Evolutionary conservation across 1,140 invertebrate genomes (phyloP).

Genomic region (Polypedilum pembai): DNA sequence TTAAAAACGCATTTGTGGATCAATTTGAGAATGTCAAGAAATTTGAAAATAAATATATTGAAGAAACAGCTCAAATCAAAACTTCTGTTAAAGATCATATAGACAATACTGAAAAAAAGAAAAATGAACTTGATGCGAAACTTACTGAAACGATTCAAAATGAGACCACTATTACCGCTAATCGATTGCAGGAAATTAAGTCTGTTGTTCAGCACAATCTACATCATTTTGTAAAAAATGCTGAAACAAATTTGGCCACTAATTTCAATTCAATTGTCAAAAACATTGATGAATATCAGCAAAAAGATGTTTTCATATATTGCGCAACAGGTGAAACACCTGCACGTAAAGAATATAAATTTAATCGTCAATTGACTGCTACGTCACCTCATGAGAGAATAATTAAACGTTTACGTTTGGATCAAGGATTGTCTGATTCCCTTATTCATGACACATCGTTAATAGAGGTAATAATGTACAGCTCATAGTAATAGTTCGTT

Average conservation of each 20-base stretch:
- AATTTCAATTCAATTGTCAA: constrained; percentile 19
- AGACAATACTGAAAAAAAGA: too few species aligned
- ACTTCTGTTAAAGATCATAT: constrained; percentile 31
- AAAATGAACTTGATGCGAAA: too few species aligned
- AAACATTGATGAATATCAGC: constrained; percentile 36
- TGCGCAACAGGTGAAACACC: constrained; percentile 52
- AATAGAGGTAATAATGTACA: background rate
- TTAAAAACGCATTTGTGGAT: background rate
- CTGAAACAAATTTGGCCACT: background rate
- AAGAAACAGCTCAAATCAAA: background rate
- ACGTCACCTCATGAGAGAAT: constrained; percentile 64
- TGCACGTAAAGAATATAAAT: constrained; percentile 51
- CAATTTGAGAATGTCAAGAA: background rate
- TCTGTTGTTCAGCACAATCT: background rate
- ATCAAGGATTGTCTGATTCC: constrained; percentile 32
- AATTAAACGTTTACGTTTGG: constrained; percentile 49
- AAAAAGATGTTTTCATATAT: constrained; percentile 30
- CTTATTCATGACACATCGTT: background rate
- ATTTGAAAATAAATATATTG: background rate
- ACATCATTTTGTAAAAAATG: background rate
- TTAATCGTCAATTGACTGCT: constrained; percentile 50
- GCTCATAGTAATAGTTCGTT: too few species aligned
- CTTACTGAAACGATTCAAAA: constrained; percentile 29
- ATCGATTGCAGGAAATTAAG: background rate
- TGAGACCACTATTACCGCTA: constrained; percentile 30